Percentiles rank a stretch among this genome's conserved stretches.
These are phyloP conservation scores for Trachymyrmex septentrionalis DNA, from an alignment of 1,140 invertebrate species.

Conservation along the genomic window DNA sequence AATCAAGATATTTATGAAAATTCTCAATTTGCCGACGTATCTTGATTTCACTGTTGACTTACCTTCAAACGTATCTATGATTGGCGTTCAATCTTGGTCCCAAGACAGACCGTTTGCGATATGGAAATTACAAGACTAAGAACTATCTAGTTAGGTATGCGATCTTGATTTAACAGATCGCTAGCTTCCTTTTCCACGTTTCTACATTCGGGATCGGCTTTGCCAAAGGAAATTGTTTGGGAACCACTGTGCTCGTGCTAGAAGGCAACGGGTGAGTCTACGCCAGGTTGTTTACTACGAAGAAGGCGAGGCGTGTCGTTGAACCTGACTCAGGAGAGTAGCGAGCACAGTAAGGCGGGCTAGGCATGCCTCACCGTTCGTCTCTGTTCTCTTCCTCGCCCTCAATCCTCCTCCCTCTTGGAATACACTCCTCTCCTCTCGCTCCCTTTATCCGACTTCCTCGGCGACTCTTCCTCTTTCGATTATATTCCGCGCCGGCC, in stretches of 20 bases:
- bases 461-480: conserved; percentile 70
- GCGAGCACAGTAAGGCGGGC: conserved; percentile 78
- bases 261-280: conserved; percentile 81
- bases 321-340: conserved; percentile 83
- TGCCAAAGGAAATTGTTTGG: conserved; percentile 64
- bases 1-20: not conserved
- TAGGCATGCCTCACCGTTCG: conserved; percentile 76
- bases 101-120: not conserved
- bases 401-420: conserved; percentile 70
- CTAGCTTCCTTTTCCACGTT: not conserved
- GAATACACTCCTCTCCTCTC: conserved; percentile 54
- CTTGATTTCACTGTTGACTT: not conserved
- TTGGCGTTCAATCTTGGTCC: not conserved
- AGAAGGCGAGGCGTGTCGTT: conserved; percentile 85
- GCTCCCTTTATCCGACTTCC: conserved; percentile 62
- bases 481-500: conserved; percentile 66
- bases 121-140: too few species aligned
- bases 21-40: not conserved
- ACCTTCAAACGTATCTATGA: not conserved
- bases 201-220: not conserved
- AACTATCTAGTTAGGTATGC: not conserved
- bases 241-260: conserved; percentile 81
- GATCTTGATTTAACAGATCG: not conserved
- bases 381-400: conserved; percentile 72
- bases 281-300: conserved; percentile 85